Evolutionary conservation across 2,113 vertebrate species (phyloP), one percentile per base, ranked within the genome.

Genomic region (Corythornis madagascariensis): DNA sequence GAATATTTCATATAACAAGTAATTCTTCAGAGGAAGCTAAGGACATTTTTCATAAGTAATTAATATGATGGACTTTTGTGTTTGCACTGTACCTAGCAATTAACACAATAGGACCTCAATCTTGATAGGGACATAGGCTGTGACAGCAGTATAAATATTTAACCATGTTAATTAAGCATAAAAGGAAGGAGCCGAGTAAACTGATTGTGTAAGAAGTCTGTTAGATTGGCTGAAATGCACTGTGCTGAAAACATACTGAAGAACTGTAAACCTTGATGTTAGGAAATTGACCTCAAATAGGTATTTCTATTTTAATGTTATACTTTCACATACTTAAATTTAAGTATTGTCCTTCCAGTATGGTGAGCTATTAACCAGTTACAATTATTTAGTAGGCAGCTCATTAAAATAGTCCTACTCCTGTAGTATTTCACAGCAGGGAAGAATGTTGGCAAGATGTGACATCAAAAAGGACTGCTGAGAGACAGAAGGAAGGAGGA

Each of bases 101-200:
- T 92, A 85, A 52, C 74, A 76, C 70, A 85, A 35, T 40, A 76
- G 56, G 50, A 79, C n/a, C 67, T 73, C 67, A 77, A 7, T 91
- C 64, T 79, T 80, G 33, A 74, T 53, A 38, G n/a, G 63, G 11
- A 77, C 33, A 71, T 89, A 50, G 33, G 53, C 33, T 85, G 21
- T 70, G 38, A 91, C 38, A 93, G 26, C 59, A 93, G 29, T 69
- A 78, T 93, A 93, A 96, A 95, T 96, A 94, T 90, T 95, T 94
- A 82, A 87, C 69, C 50, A 70, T n/a, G 40, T 83, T 92, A 85
- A 94, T 95, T 71, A 86, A 76, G n/a, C 80, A 29, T 64, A 77
- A 91, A 93, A 95, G 33, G 64, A 82, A 25, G 42, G 45, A 73
- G 55, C 59, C 3, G 53, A 69, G 67, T 66, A 93, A 93, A 87